These are phyloP conservation scores for Thera britannica DNA, from an alignment of 2,888 invertebrate species.

Conservation along the genomic window DNA sequence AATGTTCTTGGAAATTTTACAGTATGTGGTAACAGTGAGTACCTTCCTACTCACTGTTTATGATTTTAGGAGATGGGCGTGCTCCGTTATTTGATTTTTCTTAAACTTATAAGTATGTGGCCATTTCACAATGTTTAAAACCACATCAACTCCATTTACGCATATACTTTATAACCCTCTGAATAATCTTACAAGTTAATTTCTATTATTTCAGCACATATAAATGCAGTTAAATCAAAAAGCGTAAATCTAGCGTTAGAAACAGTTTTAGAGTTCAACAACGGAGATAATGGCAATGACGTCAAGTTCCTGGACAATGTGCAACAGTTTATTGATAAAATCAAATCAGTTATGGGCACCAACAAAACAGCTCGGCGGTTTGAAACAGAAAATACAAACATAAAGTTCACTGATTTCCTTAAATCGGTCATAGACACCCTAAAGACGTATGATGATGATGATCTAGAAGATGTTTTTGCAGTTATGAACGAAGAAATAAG, in stretches of 20 bases:
- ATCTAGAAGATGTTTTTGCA: slow-evolving; percentile 49
- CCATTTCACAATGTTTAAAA: background rate
- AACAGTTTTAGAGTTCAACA: slow-evolving; percentile 61
- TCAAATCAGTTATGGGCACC: slow-evolving; percentile 45
- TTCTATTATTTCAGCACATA: slow-evolving; percentile 38
- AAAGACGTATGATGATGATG: slow-evolving; percentile 50
- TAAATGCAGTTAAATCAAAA: slow-evolving; percentile 41
- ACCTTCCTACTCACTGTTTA: background rate
- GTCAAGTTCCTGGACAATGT: slow-evolving; percentile 53
- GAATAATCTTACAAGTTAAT: background rate
- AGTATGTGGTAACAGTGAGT: background rate
- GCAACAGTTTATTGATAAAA: slow-evolving; percentile 49
- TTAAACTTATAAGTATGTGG: slow-evolving; percentile 15
- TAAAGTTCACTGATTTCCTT: slow-evolving; percentile 58
- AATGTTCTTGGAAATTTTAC: background rate
- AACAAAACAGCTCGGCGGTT: slow-evolving; percentile 21
- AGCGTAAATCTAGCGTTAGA: slow-evolving; percentile 62
- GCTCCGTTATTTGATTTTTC: slow-evolving; percentile 6
- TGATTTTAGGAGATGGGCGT: slow-evolving; percentile 1
- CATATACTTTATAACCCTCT: background rate
- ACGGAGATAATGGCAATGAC: slow-evolving; percentile 49
- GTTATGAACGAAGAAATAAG: slow-evolving; percentile 52
- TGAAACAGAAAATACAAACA: background rate
- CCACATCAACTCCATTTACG: background rate
- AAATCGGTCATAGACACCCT: slow-evolving; percentile 45